phyloP scores from a whole-genome alignment of 2,797 vertebrate species.

The Enteromius trimaculatus region DNA sequence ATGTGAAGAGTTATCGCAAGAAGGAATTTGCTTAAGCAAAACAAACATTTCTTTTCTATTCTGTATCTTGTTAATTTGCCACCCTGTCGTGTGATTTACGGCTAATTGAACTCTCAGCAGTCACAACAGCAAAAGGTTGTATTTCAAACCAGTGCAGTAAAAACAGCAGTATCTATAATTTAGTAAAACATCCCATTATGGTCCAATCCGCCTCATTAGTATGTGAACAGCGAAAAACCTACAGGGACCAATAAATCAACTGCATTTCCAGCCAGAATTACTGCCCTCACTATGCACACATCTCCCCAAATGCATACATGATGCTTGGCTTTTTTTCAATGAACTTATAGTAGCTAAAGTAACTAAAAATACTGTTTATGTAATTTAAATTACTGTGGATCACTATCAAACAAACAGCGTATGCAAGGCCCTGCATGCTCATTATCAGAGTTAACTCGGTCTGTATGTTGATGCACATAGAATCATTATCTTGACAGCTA shows the following conservation, averaged over 20 bases:
- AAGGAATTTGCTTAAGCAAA: neutral
- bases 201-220: constrained; percentile 34
- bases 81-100: constrained; percentile 17
- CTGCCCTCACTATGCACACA: constrained; percentile 3
- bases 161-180: constrained; percentile 45
- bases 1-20: neutral
- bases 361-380: neutral
- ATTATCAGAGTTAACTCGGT: neutral
- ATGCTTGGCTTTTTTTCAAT: neutral
- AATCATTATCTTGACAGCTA: constrained; percentile 15
- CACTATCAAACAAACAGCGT: neutral
- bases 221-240: constrained; percentile 33
- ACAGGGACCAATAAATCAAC: constrained; percentile 42
- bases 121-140: constrained; percentile 24
- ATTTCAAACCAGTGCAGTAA: constrained; percentile 34
- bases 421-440: neutral
- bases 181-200: constrained; percentile 45
- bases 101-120: constrained; percentile 35
- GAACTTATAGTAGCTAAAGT: neutral
- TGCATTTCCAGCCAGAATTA: constrained; percentile 16
- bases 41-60: neutral
- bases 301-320: constrained; percentile 11
- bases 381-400: constrained; percentile 6
- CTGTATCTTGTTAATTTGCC: neutral
- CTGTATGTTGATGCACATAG: constrained; percentile 1